These are phyloP conservation scores for Melinaea menophilus DNA, from an alignment of 2,888 invertebrate genomes.

Conservation along the genomic window DNA sequence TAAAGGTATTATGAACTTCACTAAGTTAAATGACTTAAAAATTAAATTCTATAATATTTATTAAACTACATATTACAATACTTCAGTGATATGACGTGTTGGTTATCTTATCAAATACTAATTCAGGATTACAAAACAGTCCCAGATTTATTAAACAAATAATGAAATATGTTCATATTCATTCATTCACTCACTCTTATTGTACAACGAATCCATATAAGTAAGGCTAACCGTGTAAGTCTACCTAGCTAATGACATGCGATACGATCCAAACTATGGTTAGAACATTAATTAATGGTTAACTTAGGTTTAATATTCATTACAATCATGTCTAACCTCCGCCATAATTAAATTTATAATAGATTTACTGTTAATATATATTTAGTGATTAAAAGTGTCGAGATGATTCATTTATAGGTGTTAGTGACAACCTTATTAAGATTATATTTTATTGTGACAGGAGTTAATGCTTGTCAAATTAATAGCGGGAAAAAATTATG, in stretches of 20 bases:
- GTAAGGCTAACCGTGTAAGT: no score
- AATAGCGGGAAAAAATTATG: no score
- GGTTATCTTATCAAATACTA: slow-evolving; percentile 18
- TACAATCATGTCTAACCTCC: background rate
- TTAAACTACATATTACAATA: no score
- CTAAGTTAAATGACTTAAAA: no score
- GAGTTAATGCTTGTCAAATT: no score
- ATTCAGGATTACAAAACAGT: slow-evolving; percentile 15
- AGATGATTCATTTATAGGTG: slow-evolving; percentile 33
- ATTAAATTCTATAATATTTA: no score
- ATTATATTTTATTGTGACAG: background rate
- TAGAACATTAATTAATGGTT: background rate
- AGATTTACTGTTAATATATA: slow-evolving; percentile 5
- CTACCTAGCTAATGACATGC: slow-evolving; percentile 27
- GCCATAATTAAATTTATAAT: no score
- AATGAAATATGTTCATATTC: no score
- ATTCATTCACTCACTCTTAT: no score
- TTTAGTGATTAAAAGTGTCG: slow-evolving; percentile 37
- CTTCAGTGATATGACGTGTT: background rate
- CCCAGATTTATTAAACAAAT: slow-evolving; percentile 14
- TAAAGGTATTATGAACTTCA: slow-evolving; percentile 28
- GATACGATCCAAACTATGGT: slow-evolving; percentile 25
- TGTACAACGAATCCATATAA: no score
- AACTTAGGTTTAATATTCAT: background rate
- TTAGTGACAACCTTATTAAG: slow-evolving; percentile 23